Base-by-base conservation (phyloP, 2,888 invertebrate species). In the Idaea dimidiata region DNA sequence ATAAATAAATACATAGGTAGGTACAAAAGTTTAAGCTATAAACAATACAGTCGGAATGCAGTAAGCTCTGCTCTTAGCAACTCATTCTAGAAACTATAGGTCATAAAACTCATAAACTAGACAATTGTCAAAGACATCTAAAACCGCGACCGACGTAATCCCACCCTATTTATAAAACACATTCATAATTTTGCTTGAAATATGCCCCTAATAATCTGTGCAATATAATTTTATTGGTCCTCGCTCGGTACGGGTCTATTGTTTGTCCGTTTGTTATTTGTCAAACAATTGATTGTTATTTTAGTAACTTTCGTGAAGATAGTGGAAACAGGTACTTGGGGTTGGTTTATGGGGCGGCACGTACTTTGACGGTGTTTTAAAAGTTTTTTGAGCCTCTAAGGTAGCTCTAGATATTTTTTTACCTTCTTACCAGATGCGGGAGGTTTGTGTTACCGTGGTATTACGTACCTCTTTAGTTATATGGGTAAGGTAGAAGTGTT, bases 211-310 rank as follows among this genome's bases (percentile, higher is more conserved):
- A 3, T 43, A 43, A 43, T 43, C 6, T 7, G 56, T 18, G 66
- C 59, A 67, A 60, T 66, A 64, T 64, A 67, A 64, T 18, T 64
- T 66, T 71, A 66, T 66, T 68, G 64, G 59, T 66, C 31, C 64
- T 55, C 53, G 59, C 62, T 10, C 59, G 16, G 63, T 68, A 63
- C 67, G 68, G 71, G 68, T 16, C 55, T 57, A 68, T 69, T 69
- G 62, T 62, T 67, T 65, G 68, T 68, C 65, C 55, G 68, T 58
- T 64, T 24, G 64, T 66, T 67, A 66, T 64, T 66, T 69, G 43
- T 43, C 3, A 43, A 10, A 43, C 43, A 43, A 43, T 43, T 8
- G 56, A 16, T 4, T 56, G 14, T 17, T 17, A 24, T 24, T 24
- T 24, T 24, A n/a, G 56, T 56, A 17, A 56, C 56, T 10, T 43